phyloP scores from a whole-genome alignment of 2,113 vertebrate genomes.

The Clarias magur region DNA sequence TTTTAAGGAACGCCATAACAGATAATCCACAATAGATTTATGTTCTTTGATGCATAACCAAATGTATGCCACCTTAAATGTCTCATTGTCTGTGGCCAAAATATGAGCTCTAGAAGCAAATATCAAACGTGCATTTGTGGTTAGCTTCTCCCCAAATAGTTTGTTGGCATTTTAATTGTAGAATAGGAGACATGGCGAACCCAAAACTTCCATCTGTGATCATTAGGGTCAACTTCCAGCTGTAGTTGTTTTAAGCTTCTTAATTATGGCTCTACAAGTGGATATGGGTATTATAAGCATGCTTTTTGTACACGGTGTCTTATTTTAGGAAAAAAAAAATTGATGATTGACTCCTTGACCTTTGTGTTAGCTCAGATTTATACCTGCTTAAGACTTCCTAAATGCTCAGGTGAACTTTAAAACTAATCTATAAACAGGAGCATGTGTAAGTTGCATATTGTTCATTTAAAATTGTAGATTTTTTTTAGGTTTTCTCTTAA shows the following conservation, averaged over 20 bases:
- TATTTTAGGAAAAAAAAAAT: neutral
- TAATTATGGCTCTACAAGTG: neutral
- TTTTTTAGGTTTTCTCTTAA: neutral
- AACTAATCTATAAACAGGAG: neutral
- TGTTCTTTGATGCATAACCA: neutral
- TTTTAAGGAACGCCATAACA: neutral
- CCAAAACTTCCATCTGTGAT: neutral
- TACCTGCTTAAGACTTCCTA: neutral
- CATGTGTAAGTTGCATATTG: neutral
- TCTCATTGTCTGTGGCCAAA: neutral
- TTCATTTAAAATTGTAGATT: neutral
- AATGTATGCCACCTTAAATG: neutral
- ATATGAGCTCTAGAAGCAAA: neutral
- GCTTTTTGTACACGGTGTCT: neutral
- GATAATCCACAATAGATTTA: neutral
- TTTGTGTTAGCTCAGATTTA: neutral
- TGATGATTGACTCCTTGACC: neutral
- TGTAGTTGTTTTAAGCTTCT: neutral
- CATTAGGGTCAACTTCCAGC: neutral
- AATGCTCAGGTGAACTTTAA: neutral
- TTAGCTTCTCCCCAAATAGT: neutral
- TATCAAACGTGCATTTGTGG: neutral
- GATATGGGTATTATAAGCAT: neutral
- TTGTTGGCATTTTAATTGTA: neutral
- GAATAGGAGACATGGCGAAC: neutral